Conservation (phyloP, 92 coral and sea anemone species). For the Pocillopora meandrina region DNA sequence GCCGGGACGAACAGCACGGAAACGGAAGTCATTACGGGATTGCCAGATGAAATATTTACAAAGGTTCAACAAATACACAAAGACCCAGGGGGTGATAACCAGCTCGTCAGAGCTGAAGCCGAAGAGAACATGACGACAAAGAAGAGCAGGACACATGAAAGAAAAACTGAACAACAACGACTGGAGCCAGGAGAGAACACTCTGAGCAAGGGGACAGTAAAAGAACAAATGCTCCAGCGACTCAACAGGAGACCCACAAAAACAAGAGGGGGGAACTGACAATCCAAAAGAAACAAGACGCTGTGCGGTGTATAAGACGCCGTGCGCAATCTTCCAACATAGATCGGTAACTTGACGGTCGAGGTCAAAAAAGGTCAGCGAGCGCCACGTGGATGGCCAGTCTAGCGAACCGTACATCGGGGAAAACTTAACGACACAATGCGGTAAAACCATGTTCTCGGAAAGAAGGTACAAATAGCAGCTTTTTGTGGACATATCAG, state of each 20-base stretch:
- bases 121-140: constrained; percentile 7
- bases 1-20: constrained; percentile 17
- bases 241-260: constrained; percentile 4
- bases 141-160: neutral
- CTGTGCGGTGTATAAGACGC: constrained; percentile 30
- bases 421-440: constrained; percentile 22
- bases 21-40: constrained; percentile 33
- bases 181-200: constrained; percentile 20
- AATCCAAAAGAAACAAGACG: constrained; percentile 13
- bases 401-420: constrained; percentile 10
- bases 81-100: neutral
- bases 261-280: neutral
- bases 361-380: neutral
- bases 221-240: constrained; percentile 4
- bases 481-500: neutral
- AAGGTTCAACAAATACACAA: constrained; percentile 1
- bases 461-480: neutral
- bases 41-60: constrained; percentile 26
- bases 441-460: neutral
- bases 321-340: constrained; percentile 43
- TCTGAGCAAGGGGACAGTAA: constrained; percentile 31
- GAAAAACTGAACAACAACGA: neutral
- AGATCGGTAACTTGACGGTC: constrained; percentile 24
- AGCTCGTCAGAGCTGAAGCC: constrained; percentile 17
- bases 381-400: constrained; percentile 32